Evolutionary conservation across 2,888 invertebrate genomes (phyloP).

Genomic region (Melieria crassipennis): DNA sequence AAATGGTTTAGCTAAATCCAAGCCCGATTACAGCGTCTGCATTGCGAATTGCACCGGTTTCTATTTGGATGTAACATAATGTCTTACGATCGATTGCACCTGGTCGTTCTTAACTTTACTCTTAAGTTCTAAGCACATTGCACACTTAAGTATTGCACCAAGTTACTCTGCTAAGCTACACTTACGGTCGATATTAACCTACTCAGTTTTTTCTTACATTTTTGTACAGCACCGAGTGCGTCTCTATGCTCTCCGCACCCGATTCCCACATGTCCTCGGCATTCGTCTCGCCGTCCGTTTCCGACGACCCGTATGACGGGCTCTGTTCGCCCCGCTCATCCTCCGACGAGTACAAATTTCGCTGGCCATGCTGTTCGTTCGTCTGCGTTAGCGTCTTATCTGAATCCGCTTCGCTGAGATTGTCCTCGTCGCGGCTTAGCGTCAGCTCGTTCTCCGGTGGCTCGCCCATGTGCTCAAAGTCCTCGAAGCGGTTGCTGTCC

Average conservation of each 20-base stretch:
- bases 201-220: conserved; percentile 70
- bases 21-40: no score
- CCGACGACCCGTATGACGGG: conserved; percentile 70
- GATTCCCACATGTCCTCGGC: conserved; percentile 87
- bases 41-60: neutral
- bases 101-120: conserved; percentile 1
- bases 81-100: conserved; percentile 27
- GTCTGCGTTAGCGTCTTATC: conserved; percentile 57
- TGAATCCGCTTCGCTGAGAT: conserved; percentile 56
- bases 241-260: conserved; percentile 86
- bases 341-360: conserved; percentile 54
- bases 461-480: conserved; percentile 53
- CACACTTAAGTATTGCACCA: conserved; percentile 24
- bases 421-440: conserved; percentile 36
- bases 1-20: no score
- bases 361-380: conserved; percentile 37
- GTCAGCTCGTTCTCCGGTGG: conserved; percentile 9
- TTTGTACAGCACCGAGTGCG: conserved; percentile 87
- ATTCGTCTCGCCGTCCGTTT: conserved; percentile 74
- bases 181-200: neutral
- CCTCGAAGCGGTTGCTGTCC: conserved; percentile 54
- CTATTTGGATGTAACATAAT: neutral
- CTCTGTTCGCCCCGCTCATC: conserved; percentile 70
- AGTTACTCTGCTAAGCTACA: neutral
- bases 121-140: neutral